Percentiles rank a stretch among this genome's conserved stretches.
These are phyloP conservation scores for Solenodon paradoxus DNA, from an alignment of 2,113 vertebrate species.

Conservation along the genomic window DNA sequence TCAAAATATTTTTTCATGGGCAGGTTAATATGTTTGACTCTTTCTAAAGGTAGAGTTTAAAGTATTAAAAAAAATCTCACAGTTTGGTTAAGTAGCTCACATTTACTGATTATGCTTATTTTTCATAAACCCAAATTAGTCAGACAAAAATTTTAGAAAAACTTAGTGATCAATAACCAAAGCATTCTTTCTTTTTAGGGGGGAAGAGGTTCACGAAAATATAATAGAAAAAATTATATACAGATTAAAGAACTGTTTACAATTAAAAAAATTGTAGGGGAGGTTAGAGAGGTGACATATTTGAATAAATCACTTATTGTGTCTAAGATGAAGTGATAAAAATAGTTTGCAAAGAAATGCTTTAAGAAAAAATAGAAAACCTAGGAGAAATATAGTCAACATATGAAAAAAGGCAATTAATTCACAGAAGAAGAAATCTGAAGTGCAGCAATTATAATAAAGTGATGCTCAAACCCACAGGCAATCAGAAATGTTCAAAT, in stretches of 20 bases:
- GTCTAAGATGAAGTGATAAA: neutral
- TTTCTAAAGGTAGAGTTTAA: neutral
- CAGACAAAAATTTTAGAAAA: neutral
- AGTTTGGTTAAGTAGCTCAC: neutral
- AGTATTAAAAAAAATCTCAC: neutral
- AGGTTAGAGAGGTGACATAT: neutral
- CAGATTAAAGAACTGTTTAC: neutral
- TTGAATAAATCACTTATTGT: neutral
- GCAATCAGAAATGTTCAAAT: neutral
- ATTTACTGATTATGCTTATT: neutral
- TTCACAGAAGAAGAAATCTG: neutral
- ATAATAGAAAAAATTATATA: neutral
- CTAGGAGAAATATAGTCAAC: neutral
- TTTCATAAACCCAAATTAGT: neutral
- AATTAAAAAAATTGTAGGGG: neutral
- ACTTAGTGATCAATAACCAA: neutral
- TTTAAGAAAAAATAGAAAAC: neutral
- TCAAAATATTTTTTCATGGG: neutral
- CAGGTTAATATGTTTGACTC: neutral
- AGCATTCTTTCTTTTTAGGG: neutral
- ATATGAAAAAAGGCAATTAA: neutral
- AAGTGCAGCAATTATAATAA: neutral
- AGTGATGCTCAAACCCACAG: neutral
- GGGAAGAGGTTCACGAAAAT: no score
- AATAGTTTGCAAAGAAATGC: neutral